Evolutionary conservation across 1,140 invertebrate genomes (phyloP).

Genomic region (Dinoponera quadriceps): DNA sequence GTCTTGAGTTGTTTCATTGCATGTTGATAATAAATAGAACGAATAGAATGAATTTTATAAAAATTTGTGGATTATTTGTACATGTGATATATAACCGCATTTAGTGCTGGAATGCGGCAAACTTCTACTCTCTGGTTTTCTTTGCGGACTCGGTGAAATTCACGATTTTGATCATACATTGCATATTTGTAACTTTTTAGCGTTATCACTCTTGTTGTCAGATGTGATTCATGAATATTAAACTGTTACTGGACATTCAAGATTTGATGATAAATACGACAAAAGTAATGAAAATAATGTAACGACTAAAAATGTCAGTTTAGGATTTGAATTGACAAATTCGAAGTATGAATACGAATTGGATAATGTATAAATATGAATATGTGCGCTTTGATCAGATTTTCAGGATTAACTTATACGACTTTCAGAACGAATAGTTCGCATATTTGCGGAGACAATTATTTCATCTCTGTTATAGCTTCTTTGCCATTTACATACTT

Average conservation of each 20-base stretch:
- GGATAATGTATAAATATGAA: no score
- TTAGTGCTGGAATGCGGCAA: neutral
- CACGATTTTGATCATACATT: neutral
- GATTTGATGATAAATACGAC: neutral
- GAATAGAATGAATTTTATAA: no score
- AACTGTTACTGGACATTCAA: neutral
- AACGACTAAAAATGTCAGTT: neutral
- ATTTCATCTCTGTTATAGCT: constrained; percentile 81
- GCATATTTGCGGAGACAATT: constrained; percentile 71
- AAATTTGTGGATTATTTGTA: no score
- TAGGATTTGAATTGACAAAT: no score
- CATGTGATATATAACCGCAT: neutral
- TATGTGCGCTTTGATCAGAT: neutral
- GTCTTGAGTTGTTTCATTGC: no score
- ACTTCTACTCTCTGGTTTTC: neutral
- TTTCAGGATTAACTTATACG: neutral
- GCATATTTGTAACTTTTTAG: neutral
- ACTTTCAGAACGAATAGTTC: constrained; percentile 33
- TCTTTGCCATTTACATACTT: constrained; percentile 84
- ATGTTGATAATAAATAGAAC: no score
- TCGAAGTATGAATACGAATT: neutral
- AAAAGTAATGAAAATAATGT: neutral
- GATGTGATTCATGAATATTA: neutral
- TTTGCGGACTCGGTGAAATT: neutral
- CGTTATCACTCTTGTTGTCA: neutral